Percentiles rank a stretch among this genome's conserved stretches.
These are phyloP conservation scores for Schizothorax lantsangensis DNA, from an alignment of 2,797 vertebrate genomes.

Conservation along the genomic window DNA sequence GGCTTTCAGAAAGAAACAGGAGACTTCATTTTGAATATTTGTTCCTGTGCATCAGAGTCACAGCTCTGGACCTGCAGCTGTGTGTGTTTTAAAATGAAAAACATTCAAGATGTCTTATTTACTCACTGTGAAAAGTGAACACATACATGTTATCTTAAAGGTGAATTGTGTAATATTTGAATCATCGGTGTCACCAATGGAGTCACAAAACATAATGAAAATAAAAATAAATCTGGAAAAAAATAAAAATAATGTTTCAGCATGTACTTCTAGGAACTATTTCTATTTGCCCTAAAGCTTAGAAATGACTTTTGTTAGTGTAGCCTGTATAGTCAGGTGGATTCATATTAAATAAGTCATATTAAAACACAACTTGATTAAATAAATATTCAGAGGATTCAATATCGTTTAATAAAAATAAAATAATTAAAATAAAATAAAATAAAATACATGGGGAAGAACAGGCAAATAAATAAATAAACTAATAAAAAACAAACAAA, in stretches of 20 bases:
- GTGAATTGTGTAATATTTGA: neutral
- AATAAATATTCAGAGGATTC: neutral
- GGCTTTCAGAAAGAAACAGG: slow-evolving; percentile 5
- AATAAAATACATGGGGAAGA: neutral
- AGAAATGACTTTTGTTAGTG: neutral
- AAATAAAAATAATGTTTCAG: neutral
- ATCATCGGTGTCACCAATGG: neutral
- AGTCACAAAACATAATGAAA: neutral
- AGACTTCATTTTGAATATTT: slow-evolving; percentile 1
- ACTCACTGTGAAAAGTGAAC: neutral
- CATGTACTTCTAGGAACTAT: neutral
- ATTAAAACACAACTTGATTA: neutral
- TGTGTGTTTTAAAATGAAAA: neutral
- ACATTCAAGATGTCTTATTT: neutral
- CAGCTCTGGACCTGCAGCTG: slow-evolving; percentile 1
- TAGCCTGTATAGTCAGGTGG: neutral
- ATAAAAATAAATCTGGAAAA: neutral
- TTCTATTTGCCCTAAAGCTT: neutral
- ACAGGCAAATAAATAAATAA: neutral
- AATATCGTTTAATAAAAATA: neutral
- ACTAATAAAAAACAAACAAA: neutral
- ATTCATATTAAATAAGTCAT: neutral
- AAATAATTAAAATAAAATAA: neutral
- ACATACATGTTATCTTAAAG: neutral
- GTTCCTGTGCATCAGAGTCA: neutral